Evolutionary conservation across 2,888 invertebrate genomes (phyloP), one percentile per base, ranked within the genome.

Genomic region (Phengaris arion): DNA sequence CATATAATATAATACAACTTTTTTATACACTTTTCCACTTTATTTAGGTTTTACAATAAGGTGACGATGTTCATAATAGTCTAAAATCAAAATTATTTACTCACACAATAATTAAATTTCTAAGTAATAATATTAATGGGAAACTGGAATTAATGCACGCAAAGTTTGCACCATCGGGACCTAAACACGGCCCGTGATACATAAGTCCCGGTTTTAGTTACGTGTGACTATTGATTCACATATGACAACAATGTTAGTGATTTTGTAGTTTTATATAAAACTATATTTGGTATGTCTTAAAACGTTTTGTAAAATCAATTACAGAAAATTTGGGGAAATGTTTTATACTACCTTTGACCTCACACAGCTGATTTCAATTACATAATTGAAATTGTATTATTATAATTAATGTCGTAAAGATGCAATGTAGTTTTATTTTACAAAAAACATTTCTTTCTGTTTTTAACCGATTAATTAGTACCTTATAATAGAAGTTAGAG

Each of bases 81-180:
- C 12, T 12, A 9, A 52, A 52, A 52, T 35, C 12, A 45, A 13
- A 64, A 35, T 48, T 15, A 68, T 68, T 13, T 13, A 68, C 13
- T 68, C 13, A 46, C 68, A n/a, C 2, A 48, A n/a, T 69, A 69
- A 72, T 35, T 72, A 35, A 72, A 72, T 72, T 72, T 22, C 35
- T 13, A 72, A 72, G 22, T 72, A 6, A 35, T 35, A 22, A 54
- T 72, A 72, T 54, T 35, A 72, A 54, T 52, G 52, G 51, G 52
- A 69, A 69, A 69, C 69, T 69, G 46, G 4, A 54, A 54, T 68
- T 74, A 68, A 74, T 74, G 54, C 68, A 52, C 3, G 54, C 10
- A 75, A 64, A 69, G 75, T 75, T 75, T 55, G 15, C 5, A 54
- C 69, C 55, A 55, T 69, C 15, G 55, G 54, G 75, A 75, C 55